Conservation (phyloP, 2,888 invertebrate species). For the Plemyria rubiginata region DNA sequence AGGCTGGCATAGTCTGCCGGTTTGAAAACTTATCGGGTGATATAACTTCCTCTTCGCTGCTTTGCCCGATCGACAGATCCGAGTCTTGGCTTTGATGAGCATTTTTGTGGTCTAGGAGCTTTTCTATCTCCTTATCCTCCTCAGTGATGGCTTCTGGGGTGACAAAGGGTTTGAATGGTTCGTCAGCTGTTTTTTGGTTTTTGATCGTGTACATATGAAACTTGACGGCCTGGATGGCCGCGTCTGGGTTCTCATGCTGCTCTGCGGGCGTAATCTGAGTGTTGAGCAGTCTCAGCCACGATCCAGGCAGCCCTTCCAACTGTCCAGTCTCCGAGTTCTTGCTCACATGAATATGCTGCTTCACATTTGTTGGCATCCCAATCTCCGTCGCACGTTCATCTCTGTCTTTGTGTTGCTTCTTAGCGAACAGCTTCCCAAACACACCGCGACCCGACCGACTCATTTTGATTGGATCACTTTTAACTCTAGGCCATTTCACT, state of each 20-base stretch:
- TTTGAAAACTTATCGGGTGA: conserved; percentile 68
- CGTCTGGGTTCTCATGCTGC: conserved; percentile 95
- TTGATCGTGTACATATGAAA: conserved; percentile 95
- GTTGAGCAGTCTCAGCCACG: conserved; percentile 92
- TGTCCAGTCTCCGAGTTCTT: conserved; percentile 92
- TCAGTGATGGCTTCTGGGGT: conserved; percentile 92
- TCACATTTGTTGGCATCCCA: conserved; percentile 93
- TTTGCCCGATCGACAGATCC: conserved; percentile 79
- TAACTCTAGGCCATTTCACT: conserved; percentile 68
- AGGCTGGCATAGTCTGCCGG: conserved; percentile 84
- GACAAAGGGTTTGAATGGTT: conserved; percentile 91
- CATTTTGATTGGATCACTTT: conserved; percentile 66
- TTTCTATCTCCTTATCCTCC: conserved; percentile 93
- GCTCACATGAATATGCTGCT: conserved; percentile 94
- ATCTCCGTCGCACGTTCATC: conserved; percentile 87
- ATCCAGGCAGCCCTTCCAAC: conserved; percentile 93
- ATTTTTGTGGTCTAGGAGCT: conserved; percentile 89
- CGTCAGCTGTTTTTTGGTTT: conserved; percentile 90
- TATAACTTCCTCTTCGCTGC: conserved; percentile 81
- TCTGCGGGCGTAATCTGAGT: conserved; percentile 94
- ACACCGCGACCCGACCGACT: conserved; percentile 79
- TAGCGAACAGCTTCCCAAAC: conserved; percentile 80
- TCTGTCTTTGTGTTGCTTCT: conserved; percentile 70
- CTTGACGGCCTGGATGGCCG: conserved; percentile 95
- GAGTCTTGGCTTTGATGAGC: conserved; percentile 88